Evolutionary conservation across 1,140 invertebrate genomes (phyloP), one percentile per base, ranked within the genome.

Genomic region (Anthonomus grandis): DNA sequence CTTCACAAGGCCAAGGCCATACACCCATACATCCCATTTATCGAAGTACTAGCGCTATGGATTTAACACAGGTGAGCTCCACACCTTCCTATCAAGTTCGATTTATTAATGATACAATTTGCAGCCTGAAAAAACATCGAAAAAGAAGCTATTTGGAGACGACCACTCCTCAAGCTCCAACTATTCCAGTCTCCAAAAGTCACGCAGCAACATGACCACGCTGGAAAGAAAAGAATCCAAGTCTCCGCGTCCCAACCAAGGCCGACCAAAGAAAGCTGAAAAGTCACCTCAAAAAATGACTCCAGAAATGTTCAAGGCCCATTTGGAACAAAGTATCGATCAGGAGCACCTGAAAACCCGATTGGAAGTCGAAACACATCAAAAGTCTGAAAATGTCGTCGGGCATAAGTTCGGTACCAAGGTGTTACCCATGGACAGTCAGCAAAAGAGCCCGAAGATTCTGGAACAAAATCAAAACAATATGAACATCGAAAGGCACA

Each of bases 361-460:
- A 41, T 66, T 70, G 2, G 75, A 75, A 66, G 59, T 71, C 65
- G 67, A 72, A 21, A 75, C 79, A 59, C 72, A 75, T 2, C 65
- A 71, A 56, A 81, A 79, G 64, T 69, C 75, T 59, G 79, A 74
- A 64, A 72, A 75, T 62, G n/a, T n/a, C n/a, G 78, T 74, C 15
- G 75, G 80, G 72, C 74, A 78, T 5, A 88, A 87, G 70, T 87
- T 87, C 54, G 86, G 86, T 2, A 83, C 87, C 48, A 78, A 83
- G 61, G 86, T 87, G 12, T 66, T 86, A 2, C 80, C 81, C 23
- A 74, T 77, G 44, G 70, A 78, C 41, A 58, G 74, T 74, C 10
- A 74, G 73, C 74, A 78, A 39, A 79, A 75, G 48, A 76, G 67
- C 45, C 66, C 67, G 0, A 75, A 70, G 57, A 63, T 51, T 3